These are phyloP conservation scores for Myiozetetes cayanensis DNA, from an alignment of 2,113 vertebrate species.

Conservation along the genomic window DNA sequence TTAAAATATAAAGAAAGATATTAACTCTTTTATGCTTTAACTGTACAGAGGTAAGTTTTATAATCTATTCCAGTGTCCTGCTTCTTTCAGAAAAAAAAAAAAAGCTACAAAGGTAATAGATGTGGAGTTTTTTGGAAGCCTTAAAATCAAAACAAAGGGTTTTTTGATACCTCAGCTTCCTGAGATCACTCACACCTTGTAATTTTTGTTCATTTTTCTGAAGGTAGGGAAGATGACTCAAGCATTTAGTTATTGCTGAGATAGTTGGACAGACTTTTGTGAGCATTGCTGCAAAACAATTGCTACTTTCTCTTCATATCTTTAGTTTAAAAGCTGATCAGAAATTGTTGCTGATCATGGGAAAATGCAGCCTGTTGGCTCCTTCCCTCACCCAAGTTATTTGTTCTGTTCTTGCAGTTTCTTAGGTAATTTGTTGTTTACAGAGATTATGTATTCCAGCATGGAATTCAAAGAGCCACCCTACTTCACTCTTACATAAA, in stretches of 20 bases:
- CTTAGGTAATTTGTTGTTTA: neutral
- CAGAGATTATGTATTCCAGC: neutral
- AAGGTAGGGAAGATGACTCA: neutral
- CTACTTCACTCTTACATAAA: neutral
- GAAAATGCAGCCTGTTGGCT: neutral
- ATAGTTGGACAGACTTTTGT: neutral
- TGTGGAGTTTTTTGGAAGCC: neutral
- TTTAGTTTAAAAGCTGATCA: neutral
- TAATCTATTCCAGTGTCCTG: neutral
- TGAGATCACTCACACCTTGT: neutral
- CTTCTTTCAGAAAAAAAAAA: neutral
- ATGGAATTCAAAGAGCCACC: accelerated
- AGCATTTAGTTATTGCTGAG: neutral
- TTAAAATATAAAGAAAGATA: neutral
- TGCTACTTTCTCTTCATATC: neutral
- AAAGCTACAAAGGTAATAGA: neutral
- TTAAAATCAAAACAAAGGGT: neutral
- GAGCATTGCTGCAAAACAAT: neutral
- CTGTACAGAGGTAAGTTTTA: neutral
- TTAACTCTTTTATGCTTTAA: neutral
- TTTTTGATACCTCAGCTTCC: neutral
- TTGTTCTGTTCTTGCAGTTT: neutral
- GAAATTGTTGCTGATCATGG: neutral
- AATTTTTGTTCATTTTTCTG: neutral
- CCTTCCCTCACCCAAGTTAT: neutral